phyloP scores from a whole-genome alignment of 2,113 vertebrate species.

The Nyctereutes procyonoides region DNA sequence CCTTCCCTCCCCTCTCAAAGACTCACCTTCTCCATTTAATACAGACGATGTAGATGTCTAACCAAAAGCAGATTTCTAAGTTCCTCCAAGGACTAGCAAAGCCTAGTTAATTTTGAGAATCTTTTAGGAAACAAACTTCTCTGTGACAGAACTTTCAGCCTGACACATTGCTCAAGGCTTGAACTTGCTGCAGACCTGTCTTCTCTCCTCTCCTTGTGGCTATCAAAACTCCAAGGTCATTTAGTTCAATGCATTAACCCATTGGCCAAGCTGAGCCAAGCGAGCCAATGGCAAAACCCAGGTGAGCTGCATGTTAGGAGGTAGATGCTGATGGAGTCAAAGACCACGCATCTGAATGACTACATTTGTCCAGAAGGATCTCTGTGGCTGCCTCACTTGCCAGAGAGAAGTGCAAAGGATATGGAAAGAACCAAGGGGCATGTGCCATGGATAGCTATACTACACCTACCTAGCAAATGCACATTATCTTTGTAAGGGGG shows the following conservation, averaged over 20 bases:
- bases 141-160: neutral
- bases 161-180: neutral
- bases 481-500: slow-evolving; percentile 81
- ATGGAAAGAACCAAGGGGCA: neutral
- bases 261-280: neutral
- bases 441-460: neutral
- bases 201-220: neutral
- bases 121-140: neutral
- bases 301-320: neutral
- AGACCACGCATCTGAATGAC: neutral
- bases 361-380: neutral
- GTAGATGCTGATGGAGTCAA: neutral
- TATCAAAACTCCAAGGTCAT: neutral
- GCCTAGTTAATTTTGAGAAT: neutral
- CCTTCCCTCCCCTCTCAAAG: neutral
- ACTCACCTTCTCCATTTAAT: neutral
- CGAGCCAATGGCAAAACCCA: neutral
- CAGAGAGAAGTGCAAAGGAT: neutral
- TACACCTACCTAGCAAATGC: slow-evolving; percentile 71
- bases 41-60: neutral
- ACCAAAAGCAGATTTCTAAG: neutral
- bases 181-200: neutral
- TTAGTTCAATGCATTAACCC: neutral
- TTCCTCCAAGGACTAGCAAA: neutral
- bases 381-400: neutral